Evolutionary conservation across 2,888 invertebrate genomes (phyloP).

Genomic region (Timema cristinae): DNA sequence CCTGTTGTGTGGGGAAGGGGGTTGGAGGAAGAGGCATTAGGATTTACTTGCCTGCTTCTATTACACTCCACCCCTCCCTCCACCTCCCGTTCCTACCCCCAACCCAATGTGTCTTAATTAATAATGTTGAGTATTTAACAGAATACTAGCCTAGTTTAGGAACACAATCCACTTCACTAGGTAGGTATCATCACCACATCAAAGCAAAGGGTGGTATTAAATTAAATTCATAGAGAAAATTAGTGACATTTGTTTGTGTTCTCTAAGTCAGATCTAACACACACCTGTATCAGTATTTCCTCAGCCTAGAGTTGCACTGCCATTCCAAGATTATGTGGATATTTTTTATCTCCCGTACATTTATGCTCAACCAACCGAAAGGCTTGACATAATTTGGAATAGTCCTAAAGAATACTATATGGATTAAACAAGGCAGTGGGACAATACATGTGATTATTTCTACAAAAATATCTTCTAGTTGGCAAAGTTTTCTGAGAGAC

Average conservation of each 20-base stretch:
- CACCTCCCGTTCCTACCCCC: no score
- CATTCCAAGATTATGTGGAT: slow-evolving; percentile 9
- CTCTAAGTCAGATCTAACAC: slow-evolving; percentile 2
- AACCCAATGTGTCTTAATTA: no score
- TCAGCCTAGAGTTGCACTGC: not conserved
- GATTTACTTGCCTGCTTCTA: no score
- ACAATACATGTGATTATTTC: not conserved
- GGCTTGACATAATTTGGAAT: slow-evolving; percentile 3
- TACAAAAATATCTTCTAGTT: slow-evolving; percentile 7
- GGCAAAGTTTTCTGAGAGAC: slow-evolving; percentile 13
- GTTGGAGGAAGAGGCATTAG: no score
- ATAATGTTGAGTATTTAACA: no score
- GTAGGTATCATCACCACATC: no score
- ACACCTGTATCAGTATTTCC: not conserved
- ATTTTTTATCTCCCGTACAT: not conserved
- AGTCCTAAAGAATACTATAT: not conserved
- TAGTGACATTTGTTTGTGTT: not conserved
- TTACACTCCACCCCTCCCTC: no score
- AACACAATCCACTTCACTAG: no score
- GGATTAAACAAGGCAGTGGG: slow-evolving; percentile 2
- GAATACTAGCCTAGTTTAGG: no score
- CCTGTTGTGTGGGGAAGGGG: no score
- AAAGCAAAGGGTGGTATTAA: no score
- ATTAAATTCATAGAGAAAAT: no score
- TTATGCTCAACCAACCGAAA: not conserved